Conservation (phyloP, 2,797 vertebrate species). For the Hoplostethus mediterraneus region DNA sequence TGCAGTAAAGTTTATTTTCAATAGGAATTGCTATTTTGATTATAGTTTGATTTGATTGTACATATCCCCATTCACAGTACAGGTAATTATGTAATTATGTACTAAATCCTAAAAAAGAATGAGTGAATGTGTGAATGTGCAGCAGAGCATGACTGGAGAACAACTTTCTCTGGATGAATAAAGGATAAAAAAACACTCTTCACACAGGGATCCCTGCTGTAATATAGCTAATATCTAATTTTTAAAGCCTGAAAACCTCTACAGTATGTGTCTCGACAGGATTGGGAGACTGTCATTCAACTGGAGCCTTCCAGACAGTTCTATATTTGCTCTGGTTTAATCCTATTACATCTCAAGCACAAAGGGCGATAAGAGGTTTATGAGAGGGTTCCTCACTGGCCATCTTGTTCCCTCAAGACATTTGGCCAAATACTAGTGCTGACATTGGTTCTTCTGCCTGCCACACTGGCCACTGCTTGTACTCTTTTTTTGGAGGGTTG, state of each 20-base stretch:
- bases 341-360: conserved; percentile 84
- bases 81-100: conserved; percentile 22
- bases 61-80: conserved; percentile 27
- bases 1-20: too few species aligned
- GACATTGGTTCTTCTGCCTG: conserved; percentile 25
- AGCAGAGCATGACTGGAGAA: too few species aligned
- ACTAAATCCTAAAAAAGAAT: neutral
- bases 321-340: conserved; percentile 75
- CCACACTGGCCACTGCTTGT: conserved; percentile 22
- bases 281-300: neutral
- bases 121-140: neutral
- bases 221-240: neutral
- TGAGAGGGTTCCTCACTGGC: conserved; percentile 46
- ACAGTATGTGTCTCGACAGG: neutral
- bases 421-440: conserved; percentile 36
- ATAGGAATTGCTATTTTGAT: conserved; percentile 16
- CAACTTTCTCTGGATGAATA: too few species aligned
- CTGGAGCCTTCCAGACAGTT: conserved; percentile 67
- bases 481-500: neutral
- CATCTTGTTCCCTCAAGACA: conserved; percentile 46
- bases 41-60: neutral
- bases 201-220: neutral
- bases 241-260: neutral
- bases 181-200: neutral
- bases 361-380: conserved; percentile 85